Evolutionary conservation across 2,888 invertebrate genomes (phyloP).

Genomic region (Epistrophe grossulariae): DNA sequence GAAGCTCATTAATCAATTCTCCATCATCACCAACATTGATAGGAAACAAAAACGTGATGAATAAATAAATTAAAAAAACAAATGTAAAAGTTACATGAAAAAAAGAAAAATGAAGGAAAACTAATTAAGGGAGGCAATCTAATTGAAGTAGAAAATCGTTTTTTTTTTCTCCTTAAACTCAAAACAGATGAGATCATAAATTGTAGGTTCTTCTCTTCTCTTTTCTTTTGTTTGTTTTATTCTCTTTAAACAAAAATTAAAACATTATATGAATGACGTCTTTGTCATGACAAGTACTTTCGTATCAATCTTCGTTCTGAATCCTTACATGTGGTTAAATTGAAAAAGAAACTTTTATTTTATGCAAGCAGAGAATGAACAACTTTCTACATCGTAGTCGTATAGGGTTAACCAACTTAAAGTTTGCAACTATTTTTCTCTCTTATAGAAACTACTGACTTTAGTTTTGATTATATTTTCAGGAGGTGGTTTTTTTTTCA

Average conservation of each 20-base stretch:
- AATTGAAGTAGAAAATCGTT: slow-evolving; percentile 60
- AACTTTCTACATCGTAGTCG: slow-evolving; percentile 30
- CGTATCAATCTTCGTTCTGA: slow-evolving; percentile 33
- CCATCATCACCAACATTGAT: slow-evolving; percentile 21
- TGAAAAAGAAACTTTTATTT: slow-evolving; percentile 30
- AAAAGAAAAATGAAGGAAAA: not conserved
- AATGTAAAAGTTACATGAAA: not conserved
- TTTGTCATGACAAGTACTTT: slow-evolving; percentile 9
- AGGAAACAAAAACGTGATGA: slow-evolving; percentile 13
- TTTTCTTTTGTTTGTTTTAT: slow-evolving; percentile 15
- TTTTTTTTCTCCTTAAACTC: slow-evolving; percentile 1
- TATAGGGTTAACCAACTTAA: slow-evolving; percentile 47
- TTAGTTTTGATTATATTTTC: slow-evolving; percentile 17
- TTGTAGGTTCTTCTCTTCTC: no score
- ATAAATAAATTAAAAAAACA: slow-evolving; percentile 5
- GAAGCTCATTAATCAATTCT: slow-evolving; percentile 67
- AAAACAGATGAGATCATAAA: slow-evolving; percentile 35
- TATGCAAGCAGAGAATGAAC: slow-evolving; percentile 21
- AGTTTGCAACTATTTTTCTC: slow-evolving; percentile 50
- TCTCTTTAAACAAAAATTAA: slow-evolving; percentile 1
- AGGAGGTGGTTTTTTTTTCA: not conserved
- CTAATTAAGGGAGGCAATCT: slow-evolving; percentile 33
- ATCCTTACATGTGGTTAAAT: slow-evolving; percentile 36
- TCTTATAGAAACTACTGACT: slow-evolving; percentile 3
- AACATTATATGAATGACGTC: slow-evolving; percentile 19